Percentiles rank a stretch among this genome's conserved stretches.
Evolutionary conservation across 2,797 vertebrate genomes (phyloP).

Genomic region (Lacerta agilis): DNA sequence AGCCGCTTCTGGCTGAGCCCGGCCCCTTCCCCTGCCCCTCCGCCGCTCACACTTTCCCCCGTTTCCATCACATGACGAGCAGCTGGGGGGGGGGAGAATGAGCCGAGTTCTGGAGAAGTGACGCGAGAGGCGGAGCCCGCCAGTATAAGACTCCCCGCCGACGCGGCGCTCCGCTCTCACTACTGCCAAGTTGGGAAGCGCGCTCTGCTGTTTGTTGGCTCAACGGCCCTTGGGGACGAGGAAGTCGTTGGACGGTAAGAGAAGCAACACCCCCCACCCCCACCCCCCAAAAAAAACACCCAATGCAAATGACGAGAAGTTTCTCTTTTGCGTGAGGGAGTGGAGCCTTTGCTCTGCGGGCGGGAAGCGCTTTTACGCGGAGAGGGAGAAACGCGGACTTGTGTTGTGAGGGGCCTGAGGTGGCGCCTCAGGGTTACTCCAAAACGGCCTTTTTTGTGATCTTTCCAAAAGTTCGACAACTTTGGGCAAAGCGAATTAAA

Average conservation of each 20-base stretch:
- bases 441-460: no score
- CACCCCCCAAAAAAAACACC: no score
- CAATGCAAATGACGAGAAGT: no score
- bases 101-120: background rate
- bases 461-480: no score
- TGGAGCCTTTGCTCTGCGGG: background rate
- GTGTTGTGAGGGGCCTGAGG: background rate
- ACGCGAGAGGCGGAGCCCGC: background rate
- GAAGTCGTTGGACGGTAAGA: background rate
- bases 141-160: background rate
- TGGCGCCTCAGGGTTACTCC: background rate
- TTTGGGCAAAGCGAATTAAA: no score
- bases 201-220: no score
- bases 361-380: background rate
- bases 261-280: background rate
- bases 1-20: background rate
- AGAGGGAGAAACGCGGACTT: background rate
- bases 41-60: background rate
- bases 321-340: background rate
- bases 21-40: rapidly evolving
- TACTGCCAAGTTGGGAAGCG: background rate
- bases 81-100: background rate
- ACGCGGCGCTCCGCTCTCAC: background rate
- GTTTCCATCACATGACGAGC: background rate
- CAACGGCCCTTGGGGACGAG: background rate